Evolutionary conservation across 2,797 vertebrate species (phyloP).

Genomic region (Alectoris magna): DNA sequence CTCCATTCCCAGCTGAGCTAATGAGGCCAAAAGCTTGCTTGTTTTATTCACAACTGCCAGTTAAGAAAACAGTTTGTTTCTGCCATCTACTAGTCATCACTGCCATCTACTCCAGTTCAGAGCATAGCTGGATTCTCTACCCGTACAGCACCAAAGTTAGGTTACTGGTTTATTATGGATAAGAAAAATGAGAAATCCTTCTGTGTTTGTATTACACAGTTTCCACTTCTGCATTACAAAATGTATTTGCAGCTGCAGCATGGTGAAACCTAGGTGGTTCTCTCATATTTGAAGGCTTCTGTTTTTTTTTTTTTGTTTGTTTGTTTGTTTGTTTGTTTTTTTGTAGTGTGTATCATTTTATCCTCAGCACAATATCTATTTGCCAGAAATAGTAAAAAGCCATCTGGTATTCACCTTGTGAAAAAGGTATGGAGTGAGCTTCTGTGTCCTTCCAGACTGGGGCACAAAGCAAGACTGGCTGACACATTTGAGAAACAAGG

Average conservation of each 20-base stretch:
- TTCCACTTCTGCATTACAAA: not conserved
- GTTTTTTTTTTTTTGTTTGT: no score
- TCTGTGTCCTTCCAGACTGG: not conserved
- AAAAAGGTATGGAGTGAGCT: not conserved
- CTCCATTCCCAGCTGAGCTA: not conserved
- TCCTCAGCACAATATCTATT: not conserved
- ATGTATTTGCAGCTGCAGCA: not conserved
- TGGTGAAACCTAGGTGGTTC: not conserved
- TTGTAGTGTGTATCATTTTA: not conserved
- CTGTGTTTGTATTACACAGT: not conserved
- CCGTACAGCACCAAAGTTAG: not conserved
- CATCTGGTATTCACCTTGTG: not conserved
- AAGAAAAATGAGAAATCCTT: not conserved
- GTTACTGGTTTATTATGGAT: not conserved
- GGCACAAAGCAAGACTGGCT: slow-evolving; percentile 32
- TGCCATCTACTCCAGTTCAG: not conserved
- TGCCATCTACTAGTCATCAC: not conserved
- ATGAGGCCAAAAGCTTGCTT: not conserved
- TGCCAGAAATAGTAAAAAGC: not conserved
- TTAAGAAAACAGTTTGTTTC: not conserved
- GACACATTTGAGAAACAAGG: slow-evolving; percentile 60
- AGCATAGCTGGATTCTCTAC: not conserved
- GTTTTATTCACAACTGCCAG: not conserved
- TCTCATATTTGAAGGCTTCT: not conserved
- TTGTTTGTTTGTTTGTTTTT: no score